Percentiles rank a stretch among this genome's conserved stretches.
These are phyloP conservation scores for Drosophila imparisetae DNA, from an alignment of 2,888 invertebrate genomes.

Conservation along the genomic window DNA sequence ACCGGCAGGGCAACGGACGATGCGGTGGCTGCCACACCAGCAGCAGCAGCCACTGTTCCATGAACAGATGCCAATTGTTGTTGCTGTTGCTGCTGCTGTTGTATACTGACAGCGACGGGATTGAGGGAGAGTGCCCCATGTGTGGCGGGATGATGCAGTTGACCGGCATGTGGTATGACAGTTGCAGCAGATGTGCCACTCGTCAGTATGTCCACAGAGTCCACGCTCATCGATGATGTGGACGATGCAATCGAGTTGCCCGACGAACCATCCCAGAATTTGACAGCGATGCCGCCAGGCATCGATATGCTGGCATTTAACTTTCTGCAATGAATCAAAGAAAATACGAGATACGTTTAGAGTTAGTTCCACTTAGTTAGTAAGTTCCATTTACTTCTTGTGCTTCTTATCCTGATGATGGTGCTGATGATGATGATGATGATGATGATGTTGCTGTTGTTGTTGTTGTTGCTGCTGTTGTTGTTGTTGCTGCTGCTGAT, in stretches of 20 bases:
- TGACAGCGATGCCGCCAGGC: constrained; percentile 51
- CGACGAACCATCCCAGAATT: constrained; percentile 58
- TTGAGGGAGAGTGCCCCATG: neutral
- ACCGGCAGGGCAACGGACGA: constrained; percentile 29
- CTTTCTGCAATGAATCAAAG: constrained; percentile 63
- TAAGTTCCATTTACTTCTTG: constrained; percentile 65
- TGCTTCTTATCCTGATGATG: constrained; percentile 78
- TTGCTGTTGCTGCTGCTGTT: constrained; percentile 3
- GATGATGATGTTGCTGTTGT: neutral
- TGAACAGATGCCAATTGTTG: constrained; percentile 33
- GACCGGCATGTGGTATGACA: neutral
- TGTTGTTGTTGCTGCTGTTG: rapidly evolving
- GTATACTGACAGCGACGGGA: neutral
- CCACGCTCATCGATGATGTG: constrained; percentile 78
- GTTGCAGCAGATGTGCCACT: constrained; percentile 37
- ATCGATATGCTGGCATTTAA: constrained; percentile 53
- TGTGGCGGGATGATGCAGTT: constrained; percentile 40
- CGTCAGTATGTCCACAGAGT: constrained; percentile 74
- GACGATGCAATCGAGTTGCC: constrained; percentile 82
- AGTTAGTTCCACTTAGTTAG: neutral
- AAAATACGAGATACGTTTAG: neutral
- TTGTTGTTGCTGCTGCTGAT: rapidly evolving
- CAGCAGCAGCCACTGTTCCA: constrained; percentile 6
- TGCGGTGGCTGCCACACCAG: constrained; percentile 16
- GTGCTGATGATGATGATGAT: constrained; percentile 50